Conservation (phyloP, 2,797 vertebrate species). For the Parauchenoglanis ngamensis region DNA sequence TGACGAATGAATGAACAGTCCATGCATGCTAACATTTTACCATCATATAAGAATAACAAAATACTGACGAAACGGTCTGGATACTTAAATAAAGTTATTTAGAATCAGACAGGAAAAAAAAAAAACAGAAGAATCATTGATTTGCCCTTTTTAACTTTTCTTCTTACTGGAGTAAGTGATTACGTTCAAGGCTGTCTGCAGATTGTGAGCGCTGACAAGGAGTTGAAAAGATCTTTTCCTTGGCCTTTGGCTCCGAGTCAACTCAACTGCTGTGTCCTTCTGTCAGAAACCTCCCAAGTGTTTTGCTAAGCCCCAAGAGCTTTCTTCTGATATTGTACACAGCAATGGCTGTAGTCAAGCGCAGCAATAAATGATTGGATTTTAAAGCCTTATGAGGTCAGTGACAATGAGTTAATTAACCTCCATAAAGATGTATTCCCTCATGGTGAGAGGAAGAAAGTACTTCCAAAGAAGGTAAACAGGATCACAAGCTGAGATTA, state of each 20-base stretch:
- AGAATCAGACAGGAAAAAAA: not conserved
- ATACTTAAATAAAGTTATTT: not conserved
- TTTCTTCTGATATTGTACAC: conserved; percentile 25
- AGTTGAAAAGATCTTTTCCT: conserved; percentile 26
- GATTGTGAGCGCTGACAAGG: not conserved
- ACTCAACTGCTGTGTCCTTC: conserved; percentile 8
- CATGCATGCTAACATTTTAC: not conserved
- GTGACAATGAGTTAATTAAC: conserved; percentile 71
- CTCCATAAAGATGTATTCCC: conserved; percentile 51
- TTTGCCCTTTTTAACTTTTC: not conserved
- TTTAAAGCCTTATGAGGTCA: conserved; percentile 56
- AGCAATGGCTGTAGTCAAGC: conserved; percentile 58
- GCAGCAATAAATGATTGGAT: conserved; percentile 66
- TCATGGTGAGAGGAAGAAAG: not conserved
- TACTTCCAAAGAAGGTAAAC: conserved; percentile 57
- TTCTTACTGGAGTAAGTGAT: not conserved
- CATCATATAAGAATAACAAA: not conserved
- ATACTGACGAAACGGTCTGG: not conserved
- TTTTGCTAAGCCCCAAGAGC: not conserved
- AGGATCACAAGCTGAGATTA: conserved; percentile 54
- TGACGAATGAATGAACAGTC: not conserved
- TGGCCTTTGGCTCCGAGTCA: not conserved
- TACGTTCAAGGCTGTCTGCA: not conserved
- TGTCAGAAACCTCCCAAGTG: conserved; percentile 6
- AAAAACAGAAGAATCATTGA: not conserved